Evolutionary conservation across 2,888 invertebrate species (phyloP), one percentile per base, ranked within the genome.

Genomic region (Euzetes globulus): DNA sequence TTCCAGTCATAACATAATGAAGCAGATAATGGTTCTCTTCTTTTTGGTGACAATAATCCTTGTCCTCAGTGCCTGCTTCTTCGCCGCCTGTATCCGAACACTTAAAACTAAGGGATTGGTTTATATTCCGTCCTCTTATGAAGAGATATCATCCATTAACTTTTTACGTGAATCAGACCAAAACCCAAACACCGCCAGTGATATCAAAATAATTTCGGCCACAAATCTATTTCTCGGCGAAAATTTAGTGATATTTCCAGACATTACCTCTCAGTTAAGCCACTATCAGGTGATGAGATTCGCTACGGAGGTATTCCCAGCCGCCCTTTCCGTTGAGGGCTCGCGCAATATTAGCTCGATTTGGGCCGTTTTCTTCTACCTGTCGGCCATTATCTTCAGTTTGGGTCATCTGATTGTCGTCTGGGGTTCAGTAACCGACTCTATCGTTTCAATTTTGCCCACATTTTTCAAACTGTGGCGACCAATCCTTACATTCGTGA

Each of bases 351-450:
- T 94, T 6, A 92, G 92, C 0, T 91, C 93, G 72, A 90, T 91
- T 78, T 94, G 94, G 94, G 89, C 91, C 0, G 90, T 91, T 13
- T 86, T 93, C 70, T 91, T 92, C 81, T 94, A 91, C 83, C 89
- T 91, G 81, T 88, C 89, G 78, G 86, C 94, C 75, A 90, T 93
- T 78, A 85, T 91, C 80, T 92, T 94, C 81, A 94, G 93, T 0
- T 87, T 94, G 75, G 91, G 91, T 5, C 94, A 94, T 45, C 80
- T 86, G 86, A 85, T 93, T 79, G 92, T 92, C 0, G 89, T 94
- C 81, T 94, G 94, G 94, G 92, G 93, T 81, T 91, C 91, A 80
- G 91, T 94, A 72, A 90, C 93, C 77, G 89, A 91, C 25, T 91
- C 92, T 2, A 87, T 94, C 72, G 88, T 92, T 87, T 86, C 91